phyloP scores from a whole-genome alignment of 2,888 invertebrate species.

The Trichogramma evanescens region DNA sequence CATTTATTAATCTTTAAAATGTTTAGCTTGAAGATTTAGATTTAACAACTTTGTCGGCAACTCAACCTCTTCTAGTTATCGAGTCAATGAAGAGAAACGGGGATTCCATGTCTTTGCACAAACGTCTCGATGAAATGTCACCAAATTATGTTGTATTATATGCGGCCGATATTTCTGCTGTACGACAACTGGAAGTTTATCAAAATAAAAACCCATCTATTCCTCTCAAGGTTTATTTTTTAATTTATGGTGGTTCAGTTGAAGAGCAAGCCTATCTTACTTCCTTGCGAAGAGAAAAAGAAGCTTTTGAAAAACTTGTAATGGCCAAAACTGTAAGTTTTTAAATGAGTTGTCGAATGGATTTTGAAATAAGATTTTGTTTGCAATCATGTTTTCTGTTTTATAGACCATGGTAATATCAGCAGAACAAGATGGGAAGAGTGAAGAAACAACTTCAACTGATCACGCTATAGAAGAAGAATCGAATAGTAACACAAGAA shows the following conservation, averaged over 20 bases:
- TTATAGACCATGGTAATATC: constrained; percentile 77
- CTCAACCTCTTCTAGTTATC: constrained; percentile 65
- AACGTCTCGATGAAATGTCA: constrained; percentile 58
- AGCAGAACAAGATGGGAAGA: constrained; percentile 79
- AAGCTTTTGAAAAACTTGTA: constrained; percentile 88
- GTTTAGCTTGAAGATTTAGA: constrained; percentile 60
- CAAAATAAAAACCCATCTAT: constrained; percentile 50
- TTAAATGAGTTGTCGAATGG: not conserved
- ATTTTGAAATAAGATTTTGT: not conserved
- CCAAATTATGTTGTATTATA: constrained; percentile 87
- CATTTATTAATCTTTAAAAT: constrained; percentile 13
- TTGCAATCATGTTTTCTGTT: constrained; percentile 7
- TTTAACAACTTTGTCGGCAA: constrained; percentile 56
- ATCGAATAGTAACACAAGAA: constrained; percentile 53
- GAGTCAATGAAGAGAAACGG: constrained; percentile 73
- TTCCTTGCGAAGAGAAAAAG: constrained; percentile 81
- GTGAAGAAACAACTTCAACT: constrained; percentile 42
- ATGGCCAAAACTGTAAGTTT: constrained; percentile 77
- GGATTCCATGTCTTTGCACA: constrained; percentile 65
- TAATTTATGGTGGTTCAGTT: constrained; percentile 85
- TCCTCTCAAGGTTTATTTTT: constrained; percentile 71
- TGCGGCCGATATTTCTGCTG: constrained; percentile 77
- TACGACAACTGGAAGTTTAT: constrained; percentile 83
- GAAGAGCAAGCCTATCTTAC: constrained; percentile 97
- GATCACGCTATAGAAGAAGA: constrained; percentile 27